Percentiles rank a stretch among this genome's conserved stretches.
Conservation (phyloP, 2,888 invertebrate species). For the Beris morrisii region DNA sequence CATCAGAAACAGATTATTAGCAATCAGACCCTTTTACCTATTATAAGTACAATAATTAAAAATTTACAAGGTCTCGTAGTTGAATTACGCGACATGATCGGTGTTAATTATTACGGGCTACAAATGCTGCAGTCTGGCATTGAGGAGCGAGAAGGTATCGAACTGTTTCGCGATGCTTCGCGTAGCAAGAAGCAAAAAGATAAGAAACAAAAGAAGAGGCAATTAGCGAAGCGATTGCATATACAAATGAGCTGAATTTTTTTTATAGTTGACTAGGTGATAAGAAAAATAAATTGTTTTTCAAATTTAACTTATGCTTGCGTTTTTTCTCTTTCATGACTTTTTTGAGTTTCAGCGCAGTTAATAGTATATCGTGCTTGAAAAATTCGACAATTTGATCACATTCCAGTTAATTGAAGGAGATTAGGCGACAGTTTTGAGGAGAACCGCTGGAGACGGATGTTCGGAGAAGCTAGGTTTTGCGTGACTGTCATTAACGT, state of each 20-base stretch:
- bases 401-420: too few relatives aligned
- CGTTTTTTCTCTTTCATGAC: too few relatives aligned
- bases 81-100: conserved; percentile 72
- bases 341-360: too few relatives aligned
- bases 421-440: too few relatives aligned
- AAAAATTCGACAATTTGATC: too few relatives aligned
- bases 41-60: conserved; percentile 47
- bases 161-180: conserved; percentile 77
- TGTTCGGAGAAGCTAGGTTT: too few relatives aligned
- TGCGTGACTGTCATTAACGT: too few relatives aligned
- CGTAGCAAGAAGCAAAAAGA: conserved; percentile 65
- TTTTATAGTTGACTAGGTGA: too few relatives aligned
- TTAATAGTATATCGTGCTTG: too few relatives aligned
- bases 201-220: conserved; percentile 64
- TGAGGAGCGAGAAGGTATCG: conserved; percentile 73
- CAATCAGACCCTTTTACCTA: conserved; percentile 65
- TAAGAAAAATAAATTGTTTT: too few relatives aligned
- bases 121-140: conserved; percentile 73
- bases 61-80: conserved; percentile 46
- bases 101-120: conserved; percentile 83
- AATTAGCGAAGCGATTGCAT: conserved; percentile 63
- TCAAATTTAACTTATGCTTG: too few relatives aligned
- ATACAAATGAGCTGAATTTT: conserved; percentile 43
- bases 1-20: conserved; percentile 80
- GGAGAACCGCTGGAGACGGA: too few relatives aligned